Evolutionary conservation across 2,113 vertebrate genomes (phyloP).

Genomic region (Grammomys surdaster): DNA sequence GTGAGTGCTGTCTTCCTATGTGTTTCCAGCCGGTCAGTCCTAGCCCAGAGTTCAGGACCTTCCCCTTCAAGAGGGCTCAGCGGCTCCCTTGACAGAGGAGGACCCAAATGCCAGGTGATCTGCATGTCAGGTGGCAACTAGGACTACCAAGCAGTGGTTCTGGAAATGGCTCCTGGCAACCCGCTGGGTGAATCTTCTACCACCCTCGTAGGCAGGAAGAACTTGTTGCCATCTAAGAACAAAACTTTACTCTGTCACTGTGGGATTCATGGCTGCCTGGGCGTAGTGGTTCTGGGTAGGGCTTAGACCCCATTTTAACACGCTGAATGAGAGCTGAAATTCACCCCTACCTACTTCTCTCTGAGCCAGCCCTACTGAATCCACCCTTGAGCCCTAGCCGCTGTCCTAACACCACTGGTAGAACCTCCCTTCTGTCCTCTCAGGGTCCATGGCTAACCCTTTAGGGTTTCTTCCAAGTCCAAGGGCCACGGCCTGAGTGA

Average conservation of each 20-base stretch:
- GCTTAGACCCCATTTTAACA: background rate
- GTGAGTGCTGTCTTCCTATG: constrained; percentile 87
- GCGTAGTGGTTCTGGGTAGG: background rate
- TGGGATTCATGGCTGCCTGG: background rate
- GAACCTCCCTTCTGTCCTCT: background rate
- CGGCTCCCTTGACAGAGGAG: background rate
- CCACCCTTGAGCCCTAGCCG: no score
- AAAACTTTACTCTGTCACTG: background rate
- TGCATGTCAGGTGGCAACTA: background rate
- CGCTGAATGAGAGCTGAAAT: background rate
- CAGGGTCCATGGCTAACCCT: background rate
- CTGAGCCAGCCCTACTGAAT: background rate
- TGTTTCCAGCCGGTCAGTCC: background rate
- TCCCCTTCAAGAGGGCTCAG: background rate
- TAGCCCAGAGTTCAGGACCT: background rate
- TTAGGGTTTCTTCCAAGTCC: background rate
- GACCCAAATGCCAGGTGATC: background rate
- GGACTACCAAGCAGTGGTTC: background rate
- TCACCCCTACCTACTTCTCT: no score
- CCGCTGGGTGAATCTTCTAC: background rate
- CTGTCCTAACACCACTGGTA: background rate
- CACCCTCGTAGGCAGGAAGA: background rate
- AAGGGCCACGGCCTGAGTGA: background rate
- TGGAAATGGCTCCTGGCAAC: background rate
- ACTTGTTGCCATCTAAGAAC: background rate